Conservation (phyloP, 2,797 vertebrate genomes). For the Mallotus villosus region DNA sequence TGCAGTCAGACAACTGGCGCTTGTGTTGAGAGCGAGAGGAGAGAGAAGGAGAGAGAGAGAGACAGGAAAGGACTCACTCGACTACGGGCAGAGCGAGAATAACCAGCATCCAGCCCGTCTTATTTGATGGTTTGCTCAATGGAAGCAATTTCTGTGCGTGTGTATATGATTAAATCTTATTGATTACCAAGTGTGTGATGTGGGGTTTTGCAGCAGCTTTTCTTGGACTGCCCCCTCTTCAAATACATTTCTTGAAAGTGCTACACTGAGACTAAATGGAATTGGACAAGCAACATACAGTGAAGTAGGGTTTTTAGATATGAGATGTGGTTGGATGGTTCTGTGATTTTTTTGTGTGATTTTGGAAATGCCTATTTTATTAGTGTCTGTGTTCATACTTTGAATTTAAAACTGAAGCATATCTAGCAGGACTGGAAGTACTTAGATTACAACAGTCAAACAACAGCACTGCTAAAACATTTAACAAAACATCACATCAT, state of each 20-base stretch:
- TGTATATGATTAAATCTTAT: conserved; percentile 63
- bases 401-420: neutral
- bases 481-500: neutral
- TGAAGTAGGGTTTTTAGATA: neutral
- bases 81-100: conserved; percentile 15
- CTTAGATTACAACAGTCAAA: neutral
- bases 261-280: conserved; percentile 42
- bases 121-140: conserved; percentile 37
- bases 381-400: neutral
- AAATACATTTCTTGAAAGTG: conserved; percentile 57
- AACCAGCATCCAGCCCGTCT: conserved; percentile 27
- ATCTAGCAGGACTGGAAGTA: neutral
- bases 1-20: conserved; percentile 43
- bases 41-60: neutral
- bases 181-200: conserved; percentile 65
- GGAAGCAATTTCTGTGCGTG: conserved; percentile 51
- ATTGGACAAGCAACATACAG: neutral
- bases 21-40: conserved; percentile 30
- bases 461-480: neutral
- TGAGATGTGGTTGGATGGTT: neutral
- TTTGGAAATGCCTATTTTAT: neutral
- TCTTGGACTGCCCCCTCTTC: conserved; percentile 40
- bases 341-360: neutral
- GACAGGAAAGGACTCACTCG: conserved; percentile 12
- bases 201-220: conserved; percentile 36